Evolutionary conservation across 2,797 vertebrate genomes (phyloP), one percentile per base, ranked within the genome.

Genomic region (Sphenopsis melanotis): DNA sequence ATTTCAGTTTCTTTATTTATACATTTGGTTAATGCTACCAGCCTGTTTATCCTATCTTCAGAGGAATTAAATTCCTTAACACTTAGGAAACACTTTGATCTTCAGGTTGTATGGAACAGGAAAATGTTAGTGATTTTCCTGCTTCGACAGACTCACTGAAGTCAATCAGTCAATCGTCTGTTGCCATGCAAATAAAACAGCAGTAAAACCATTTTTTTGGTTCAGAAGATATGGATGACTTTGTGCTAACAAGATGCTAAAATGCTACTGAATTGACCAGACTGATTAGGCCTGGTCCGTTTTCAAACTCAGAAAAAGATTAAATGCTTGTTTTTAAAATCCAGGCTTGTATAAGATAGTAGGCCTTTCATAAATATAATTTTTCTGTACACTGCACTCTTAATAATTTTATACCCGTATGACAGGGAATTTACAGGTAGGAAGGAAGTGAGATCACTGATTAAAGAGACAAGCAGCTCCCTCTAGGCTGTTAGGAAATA

Each of bases 401-500:
- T 95, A 97, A 95, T 97, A 94, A 93, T 97, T 96, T 96, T 97
- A 49, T 94, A 95, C 87, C 74, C 93, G 49, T 92, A n/a, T 96
- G 95, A 95, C 88, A 95, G 89, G 87, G 94, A 97, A 96, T 97
- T 96, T 97, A 88, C 75, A 97, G 95, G 96, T 97, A 95, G 80
- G 76, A 95, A 97, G 92, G 89, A 97, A 94, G 95, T 84, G 95
- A 95, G 95, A 97, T 97, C 96, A 93, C 93, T 97, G 97, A 97
- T 98, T 97, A 97, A 96, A 96, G 93, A 92, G 76, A 95, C 91
- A 97, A 97, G 96, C 74, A 2, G 87, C 87, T 98, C 96, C 97
- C 97, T 97, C 90, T 96, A 97, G 97, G 96, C 97, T 96, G 94
- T 97, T 97, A 97, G 97, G 87, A 95, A 97, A 97, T 97, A 98